Evolutionary conservation across 2,888 invertebrate species (phyloP), one percentile per base, ranked within the genome.

Genomic region (Amiota mariae): DNA sequence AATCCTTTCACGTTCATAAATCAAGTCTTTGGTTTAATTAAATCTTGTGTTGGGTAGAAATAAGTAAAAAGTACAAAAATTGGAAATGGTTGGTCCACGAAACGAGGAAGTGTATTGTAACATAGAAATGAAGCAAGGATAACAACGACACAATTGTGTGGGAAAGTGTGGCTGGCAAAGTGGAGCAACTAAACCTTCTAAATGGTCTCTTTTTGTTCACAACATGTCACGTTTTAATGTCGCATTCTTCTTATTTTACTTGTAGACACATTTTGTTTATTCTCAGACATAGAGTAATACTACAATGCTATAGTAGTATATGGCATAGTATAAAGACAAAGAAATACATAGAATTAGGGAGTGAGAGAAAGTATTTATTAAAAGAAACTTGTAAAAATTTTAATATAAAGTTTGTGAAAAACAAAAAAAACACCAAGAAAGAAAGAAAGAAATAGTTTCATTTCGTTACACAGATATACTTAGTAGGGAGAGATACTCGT

Each of bases 11-110:
- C 80, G 86, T 80, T 88, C 89, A 90, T 90, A 90, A 90, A 90
- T 90, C 90, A 90, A 90, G 90, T 90, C 88, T 88, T 88, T 88
- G 89, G 89, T 90, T 90, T 90, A 90, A 90, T 90, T 90, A 90
- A 90, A 90, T 90, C 90, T 90, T 90, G 89, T 88, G 89, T 88
- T 89, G 88, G 89, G 88, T 36, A 36, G 36, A 36, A 36, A 36
- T 2, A 36, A 88, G 89, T 89, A 85, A 85, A 85, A 85, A 80
- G 78, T 81, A 81, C 75, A 68, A 79, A 81, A 79, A 68, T 13
- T 24, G 51, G 18, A 72, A 57, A 70, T 59, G 15, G 61, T 64
- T 24, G 48, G 72, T 36, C 36, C 51, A 68, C n/a, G n/a, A n/a
- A n/a, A 76, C 64, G 51, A 74, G 74, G 13, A 70, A 48, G 46